Conservation (phyloP, 1,140 invertebrate species). For the Dendrolimus kikuchii region DNA sequence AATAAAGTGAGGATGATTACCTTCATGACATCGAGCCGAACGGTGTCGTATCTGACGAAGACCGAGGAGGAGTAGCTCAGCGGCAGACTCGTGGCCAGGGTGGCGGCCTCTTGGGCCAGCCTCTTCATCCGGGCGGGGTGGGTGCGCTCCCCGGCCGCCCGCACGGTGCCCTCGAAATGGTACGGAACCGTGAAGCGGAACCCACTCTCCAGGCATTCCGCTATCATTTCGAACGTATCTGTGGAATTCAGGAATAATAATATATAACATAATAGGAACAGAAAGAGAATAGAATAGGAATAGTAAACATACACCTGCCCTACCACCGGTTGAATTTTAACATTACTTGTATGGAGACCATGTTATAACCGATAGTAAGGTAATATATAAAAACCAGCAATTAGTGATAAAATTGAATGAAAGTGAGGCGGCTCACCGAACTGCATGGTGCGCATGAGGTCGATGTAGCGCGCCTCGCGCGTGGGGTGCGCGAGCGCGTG, state of each 20-base stretch:
- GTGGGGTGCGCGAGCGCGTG: conserved; percentile 39
- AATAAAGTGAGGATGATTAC: conserved; percentile 52
- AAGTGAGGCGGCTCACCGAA: conserved; percentile 76
- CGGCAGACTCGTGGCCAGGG: conserved; percentile 93
- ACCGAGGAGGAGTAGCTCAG: conserved; percentile 95
- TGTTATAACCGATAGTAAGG: no score
- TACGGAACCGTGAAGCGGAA: conserved; percentile 90
- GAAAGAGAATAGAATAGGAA: no score
- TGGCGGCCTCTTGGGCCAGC: conserved; percentile 96
- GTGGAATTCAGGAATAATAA: no score
- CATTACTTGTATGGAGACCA: no score
- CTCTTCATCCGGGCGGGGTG: conserved; percentile 92
- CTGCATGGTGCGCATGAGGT: conserved; percentile 90
- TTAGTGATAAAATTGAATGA: no score
- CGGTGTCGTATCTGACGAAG: conserved; percentile 96
- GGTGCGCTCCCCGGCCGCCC: conserved; percentile 87
- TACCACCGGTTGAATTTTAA: no score
- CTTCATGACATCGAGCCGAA: conserved; percentile 96
- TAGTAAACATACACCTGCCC: no score
- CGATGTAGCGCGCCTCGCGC: conserved; percentile 79
- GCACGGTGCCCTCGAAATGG: conserved; percentile 93
- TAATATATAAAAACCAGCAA: no score
- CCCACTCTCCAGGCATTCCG: conserved; percentile 79
- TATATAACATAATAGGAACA: no score
- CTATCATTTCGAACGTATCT: conserved; percentile 95